Percentiles rank a stretch among this genome's conserved stretches.
Evolutionary conservation across 2,888 invertebrate species (phyloP).

Genomic region (Nematopogon swammerdamellus): DNA sequence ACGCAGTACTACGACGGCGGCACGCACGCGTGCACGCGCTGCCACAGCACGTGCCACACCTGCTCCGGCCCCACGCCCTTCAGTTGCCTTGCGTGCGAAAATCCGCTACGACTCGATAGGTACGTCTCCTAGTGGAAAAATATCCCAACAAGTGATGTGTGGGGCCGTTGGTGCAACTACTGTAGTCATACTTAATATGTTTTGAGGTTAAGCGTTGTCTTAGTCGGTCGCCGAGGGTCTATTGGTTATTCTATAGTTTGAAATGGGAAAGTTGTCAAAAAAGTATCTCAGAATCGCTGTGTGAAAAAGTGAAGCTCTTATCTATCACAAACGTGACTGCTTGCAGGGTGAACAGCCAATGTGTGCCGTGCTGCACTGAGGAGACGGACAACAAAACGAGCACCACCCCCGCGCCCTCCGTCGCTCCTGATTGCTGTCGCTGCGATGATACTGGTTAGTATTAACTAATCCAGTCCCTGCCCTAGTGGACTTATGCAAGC

Average conservation of each 20-base stretch:
- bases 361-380: constrained; percentile 69
- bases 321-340: too few relatives aligned
- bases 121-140: constrained; percentile 11
- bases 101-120: constrained; percentile 63
- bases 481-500: not conserved
- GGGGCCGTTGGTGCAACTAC: too few relatives aligned
- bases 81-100: constrained; percentile 64
- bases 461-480: too few relatives aligned
- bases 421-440: constrained; percentile 61
- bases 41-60: constrained; percentile 62
- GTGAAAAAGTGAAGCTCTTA: too few relatives aligned
- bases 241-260: too few relatives aligned
- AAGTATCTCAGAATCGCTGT: too few relatives aligned
- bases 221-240: too few relatives aligned
- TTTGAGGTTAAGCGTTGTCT: too few relatives aligned
- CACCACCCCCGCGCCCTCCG: constrained; percentile 17
- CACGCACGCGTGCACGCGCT: constrained; percentile 65
- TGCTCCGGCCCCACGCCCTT: constrained; percentile 69
- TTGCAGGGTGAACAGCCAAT: constrained; percentile 66
- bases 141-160: too few relatives aligned
- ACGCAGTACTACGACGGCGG: constrained; percentile 69
- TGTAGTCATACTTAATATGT: too few relatives aligned
- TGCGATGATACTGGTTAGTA: constrained; percentile 66
- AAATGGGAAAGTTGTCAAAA: too few relatives aligned
- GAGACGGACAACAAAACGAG: constrained; percentile 21